These are phyloP conservation scores for Tapirus indicus DNA, from an alignment of 2,797 vertebrate species.

Conservation along the genomic window DNA sequence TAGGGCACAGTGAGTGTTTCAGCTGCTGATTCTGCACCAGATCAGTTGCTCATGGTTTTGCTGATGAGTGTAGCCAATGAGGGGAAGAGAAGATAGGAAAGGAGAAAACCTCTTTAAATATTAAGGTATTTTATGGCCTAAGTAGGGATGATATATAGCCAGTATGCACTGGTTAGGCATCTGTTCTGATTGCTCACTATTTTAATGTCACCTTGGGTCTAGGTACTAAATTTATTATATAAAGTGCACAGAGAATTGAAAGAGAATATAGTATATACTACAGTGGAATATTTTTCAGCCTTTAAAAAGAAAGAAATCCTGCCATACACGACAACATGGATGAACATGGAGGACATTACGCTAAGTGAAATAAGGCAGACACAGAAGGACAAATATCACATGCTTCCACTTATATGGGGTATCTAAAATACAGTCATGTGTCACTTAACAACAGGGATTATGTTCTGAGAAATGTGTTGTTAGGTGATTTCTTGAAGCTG, in stretches of 20 bases:
- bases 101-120: constrained; percentile 53
- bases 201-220: constrained; percentile 33
- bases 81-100: constrained; percentile 23
- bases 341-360: not conserved
- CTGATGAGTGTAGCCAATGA: constrained; percentile 24
- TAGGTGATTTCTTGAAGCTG: too few species aligned
- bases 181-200: constrained; percentile 32
- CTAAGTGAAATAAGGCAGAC: constrained; percentile 10
- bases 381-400: not conserved
- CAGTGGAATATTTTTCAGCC: not conserved
- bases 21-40: not conserved
- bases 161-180: not conserved
- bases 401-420: not conserved
- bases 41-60: not conserved
- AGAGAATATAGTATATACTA: not conserved
- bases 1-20: not conserved
- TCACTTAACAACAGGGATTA: too few species aligned
- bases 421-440: not conserved
- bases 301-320: constrained; percentile 30
- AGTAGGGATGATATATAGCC: constrained; percentile 1
- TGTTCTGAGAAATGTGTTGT: too few species aligned
- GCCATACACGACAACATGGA: not conserved
- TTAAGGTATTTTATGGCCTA: constrained; percentile 20
- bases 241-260: constrained; percentile 42
- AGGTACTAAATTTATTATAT: constrained; percentile 47